Evolutionary conservation across 1,140 invertebrate species (phyloP), one percentile per base, ranked within the genome.

Genomic region (Calosoma granatense): DNA sequence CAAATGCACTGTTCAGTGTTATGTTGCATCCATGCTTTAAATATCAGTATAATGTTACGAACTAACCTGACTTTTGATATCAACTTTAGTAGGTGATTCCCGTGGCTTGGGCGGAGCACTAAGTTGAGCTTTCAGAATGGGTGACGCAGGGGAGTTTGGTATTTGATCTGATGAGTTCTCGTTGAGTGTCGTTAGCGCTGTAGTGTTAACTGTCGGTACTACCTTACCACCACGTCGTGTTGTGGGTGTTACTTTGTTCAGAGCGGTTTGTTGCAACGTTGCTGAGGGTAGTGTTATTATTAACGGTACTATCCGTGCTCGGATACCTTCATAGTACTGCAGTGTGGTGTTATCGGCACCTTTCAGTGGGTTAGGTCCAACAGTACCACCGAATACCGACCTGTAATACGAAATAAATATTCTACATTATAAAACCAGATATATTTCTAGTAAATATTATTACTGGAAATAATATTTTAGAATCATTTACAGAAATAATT

Each of bases 71-170:
- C 78, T 80, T 69, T 78, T 80, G 36, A 70, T 69, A 70, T 80
- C 78, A 74, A 76, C 73, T 72, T 77, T 76, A 64, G 69, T 69
- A 70, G 61, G 56, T 30, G 63, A 51, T 55, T 60, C 65, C 55
- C 62, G 64, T 43, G 68, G 67, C 73, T 83, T 84, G 53, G 83
- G 79, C 57, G 85, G 85, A 60, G 83, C 82, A 67, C 84, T 85
- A 56, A 87, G 75, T 70, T 87, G 85, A 64, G 85, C 85, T 76
- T 87, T 87, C 17, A 87, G 77, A 69, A 87, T 88, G n/a, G 83
- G 82, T 57, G 83, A 85, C 20, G 78, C 75, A 51, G 80, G 79
- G 56, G 77, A 69, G 26, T 60, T 47, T 26, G 65, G 64, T 51
- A 62, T 59, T 63, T 67, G 65, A 59, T 65, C 61, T 63, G 66